phyloP scores from a whole-genome alignment of 2,113 vertebrate genomes.

The Dryoscopus gambensis region DNA sequence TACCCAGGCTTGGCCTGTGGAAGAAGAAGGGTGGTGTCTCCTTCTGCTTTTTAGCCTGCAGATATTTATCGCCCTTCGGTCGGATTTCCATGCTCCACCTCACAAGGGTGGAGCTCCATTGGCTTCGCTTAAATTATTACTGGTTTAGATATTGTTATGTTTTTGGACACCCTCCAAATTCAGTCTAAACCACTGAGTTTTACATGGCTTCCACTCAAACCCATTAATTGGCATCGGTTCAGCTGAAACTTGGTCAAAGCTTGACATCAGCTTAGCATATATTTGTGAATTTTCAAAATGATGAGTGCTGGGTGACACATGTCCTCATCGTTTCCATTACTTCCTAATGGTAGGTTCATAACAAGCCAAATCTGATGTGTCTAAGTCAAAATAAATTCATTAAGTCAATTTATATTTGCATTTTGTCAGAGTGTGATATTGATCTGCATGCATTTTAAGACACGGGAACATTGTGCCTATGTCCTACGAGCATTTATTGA shows the following conservation, averaged over 20 bases:
- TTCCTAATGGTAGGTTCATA: not conserved
- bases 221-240: not conserved
- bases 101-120: not conserved
- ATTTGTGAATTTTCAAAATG: not conserved
- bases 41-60: not conserved
- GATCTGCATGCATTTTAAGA: not conserved
- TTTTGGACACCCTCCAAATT: slow-evolving; percentile 14
- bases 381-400: not conserved
- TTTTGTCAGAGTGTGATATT: not conserved
- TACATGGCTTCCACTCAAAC: slow-evolving; percentile 36
- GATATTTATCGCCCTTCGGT: not conserved
- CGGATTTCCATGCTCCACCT: not conserved
- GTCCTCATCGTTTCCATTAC: slow-evolving; percentile 19
- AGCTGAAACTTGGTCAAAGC: slow-evolving; percentile 26
- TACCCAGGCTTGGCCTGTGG: not conserved
- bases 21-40: not conserved
- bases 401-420: not conserved
- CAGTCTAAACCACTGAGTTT: not conserved
- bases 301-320: not conserved
- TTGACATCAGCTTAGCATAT: not conserved
- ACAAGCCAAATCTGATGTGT: not conserved
- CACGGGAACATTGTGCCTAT: not conserved
- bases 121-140: not conserved
- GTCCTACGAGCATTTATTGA: not conserved
- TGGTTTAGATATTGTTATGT: not conserved